A percentile compares a stretch with the other conserved stretches of the same genome.
phyloP scores from a whole-genome alignment of 1,140 invertebrate genomes.

The Steinernema feltiae region DNA sequence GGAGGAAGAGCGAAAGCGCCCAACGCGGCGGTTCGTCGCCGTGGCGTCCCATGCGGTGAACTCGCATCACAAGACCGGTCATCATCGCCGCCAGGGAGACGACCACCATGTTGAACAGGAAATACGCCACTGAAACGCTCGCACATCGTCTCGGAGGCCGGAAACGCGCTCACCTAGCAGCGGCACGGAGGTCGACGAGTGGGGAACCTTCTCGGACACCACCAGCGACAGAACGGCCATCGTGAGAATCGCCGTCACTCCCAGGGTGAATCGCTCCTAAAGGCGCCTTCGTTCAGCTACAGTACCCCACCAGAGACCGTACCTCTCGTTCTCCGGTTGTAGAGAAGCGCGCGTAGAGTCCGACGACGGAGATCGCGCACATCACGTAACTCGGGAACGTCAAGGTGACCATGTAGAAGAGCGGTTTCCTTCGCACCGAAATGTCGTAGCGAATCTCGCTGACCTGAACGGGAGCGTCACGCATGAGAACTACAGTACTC shows the following conservation, averaged over 20 bases:
- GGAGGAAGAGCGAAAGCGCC: constrained; percentile 31
- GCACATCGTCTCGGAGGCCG: neutral
- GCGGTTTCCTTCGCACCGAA: constrained; percentile 42
- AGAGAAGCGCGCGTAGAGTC: constrained; percentile 47
- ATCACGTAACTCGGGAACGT: constrained; percentile 48
- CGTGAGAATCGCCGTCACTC: constrained; percentile 46
- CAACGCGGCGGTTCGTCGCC: constrained; percentile 45
- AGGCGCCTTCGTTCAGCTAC: constrained; percentile 16
- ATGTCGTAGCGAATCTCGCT: constrained; percentile 48
- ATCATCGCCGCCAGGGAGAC: constrained; percentile 45
- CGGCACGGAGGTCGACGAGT: constrained; percentile 47
- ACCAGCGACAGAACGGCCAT: constrained; percentile 50
- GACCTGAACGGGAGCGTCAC: constrained; percentile 34
- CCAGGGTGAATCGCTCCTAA: constrained; percentile 49
- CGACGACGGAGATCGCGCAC: constrained; percentile 49
- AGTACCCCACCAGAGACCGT: constrained; percentile 10
- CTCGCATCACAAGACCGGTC: constrained; percentile 46
- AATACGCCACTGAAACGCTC: constrained; percentile 47
- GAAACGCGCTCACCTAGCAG: constrained; percentile 37
- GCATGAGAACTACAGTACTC: neutral
- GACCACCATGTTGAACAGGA: constrained; percentile 53
- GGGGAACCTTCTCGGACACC: constrained; percentile 50
- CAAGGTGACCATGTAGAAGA: constrained; percentile 51
- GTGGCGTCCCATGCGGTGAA: constrained; percentile 44
- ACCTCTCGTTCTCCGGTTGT: constrained; percentile 47